Conservation (phyloP, 2,113 vertebrate genomes). For the Gallinago paraguaiae region DNA sequence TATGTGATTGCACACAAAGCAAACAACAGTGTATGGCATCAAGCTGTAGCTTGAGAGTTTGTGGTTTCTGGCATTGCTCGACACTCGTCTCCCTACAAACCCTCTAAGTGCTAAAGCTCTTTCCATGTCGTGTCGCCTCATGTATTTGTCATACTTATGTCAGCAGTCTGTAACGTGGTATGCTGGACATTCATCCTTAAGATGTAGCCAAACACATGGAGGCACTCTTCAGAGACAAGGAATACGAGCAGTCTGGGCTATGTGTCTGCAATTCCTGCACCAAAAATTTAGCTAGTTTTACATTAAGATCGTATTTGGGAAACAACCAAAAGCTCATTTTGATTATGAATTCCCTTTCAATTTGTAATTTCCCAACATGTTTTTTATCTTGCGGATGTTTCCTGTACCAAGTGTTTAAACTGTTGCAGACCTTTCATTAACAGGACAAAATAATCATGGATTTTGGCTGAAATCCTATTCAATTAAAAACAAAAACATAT, state of each 20-base stretch:
- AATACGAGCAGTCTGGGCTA: not conserved
- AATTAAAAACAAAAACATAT: not conserved
- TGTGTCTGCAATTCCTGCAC: not conserved
- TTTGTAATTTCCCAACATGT: not conserved
- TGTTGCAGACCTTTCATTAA: not conserved
- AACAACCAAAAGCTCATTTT: not conserved
- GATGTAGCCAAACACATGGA: not conserved
- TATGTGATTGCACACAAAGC: accelerated
- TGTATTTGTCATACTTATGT: not conserved
- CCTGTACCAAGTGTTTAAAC: not conserved
- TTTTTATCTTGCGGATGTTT: not conserved
- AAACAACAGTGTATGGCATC: accelerated
- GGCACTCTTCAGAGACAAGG: not conserved
- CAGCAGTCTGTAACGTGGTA: not conserved
- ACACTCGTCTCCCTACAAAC: not conserved
- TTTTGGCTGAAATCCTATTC: not conserved
- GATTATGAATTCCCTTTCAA: conserved; percentile 3
- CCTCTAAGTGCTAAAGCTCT: not conserved
- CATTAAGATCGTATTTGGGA: not conserved
- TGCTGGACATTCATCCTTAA: not conserved
- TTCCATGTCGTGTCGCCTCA: not conserved
- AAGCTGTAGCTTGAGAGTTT: not conserved
- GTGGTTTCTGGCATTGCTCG: not conserved
- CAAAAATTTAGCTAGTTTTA: not conserved
- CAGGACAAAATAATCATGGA: not conserved